Percentiles rank a stretch among this genome's conserved stretches.
Evolutionary conservation across 2,113 vertebrate genomes (phyloP).

Genomic region (Steatornis caripensis): DNA sequence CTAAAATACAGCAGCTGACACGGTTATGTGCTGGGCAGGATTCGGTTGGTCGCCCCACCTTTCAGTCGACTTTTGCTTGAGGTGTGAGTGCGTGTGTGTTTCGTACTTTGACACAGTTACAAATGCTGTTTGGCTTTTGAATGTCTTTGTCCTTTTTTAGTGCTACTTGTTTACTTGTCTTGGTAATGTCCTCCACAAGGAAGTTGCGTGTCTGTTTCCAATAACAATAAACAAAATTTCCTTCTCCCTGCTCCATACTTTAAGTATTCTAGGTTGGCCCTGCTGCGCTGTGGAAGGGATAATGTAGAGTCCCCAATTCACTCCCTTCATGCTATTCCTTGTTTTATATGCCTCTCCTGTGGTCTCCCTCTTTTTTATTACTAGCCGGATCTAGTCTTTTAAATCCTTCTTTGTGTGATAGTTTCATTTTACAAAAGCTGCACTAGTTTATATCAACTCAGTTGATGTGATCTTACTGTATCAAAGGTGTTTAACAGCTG

Average conservation of each 20-base stretch:
- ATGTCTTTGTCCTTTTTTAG: background rate
- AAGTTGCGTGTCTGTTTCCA: background rate
- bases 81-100: background rate
- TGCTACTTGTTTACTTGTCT: background rate
- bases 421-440: conserved; percentile 27
- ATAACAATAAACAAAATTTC: background rate
- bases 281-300: background rate
- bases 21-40: background rate
- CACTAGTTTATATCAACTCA: background rate
- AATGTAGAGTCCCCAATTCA: background rate
- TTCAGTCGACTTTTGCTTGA: background rate
- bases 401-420: conserved; percentile 8
- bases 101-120: rapidly evolving
- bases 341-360: conserved; percentile 4
- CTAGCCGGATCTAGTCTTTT: conserved; percentile 26
- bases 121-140: background rate
- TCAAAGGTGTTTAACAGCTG: conserved; percentile 12
- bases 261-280: background rate
- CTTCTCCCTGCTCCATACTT: background rate
- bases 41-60: background rate
- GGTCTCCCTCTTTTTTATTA: conserved; percentile 9
- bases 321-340: background rate
- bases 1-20: background rate
- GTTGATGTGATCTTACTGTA: background rate
- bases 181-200: background rate